Evolutionary conservation across 2,113 vertebrate genomes (phyloP).

Genomic region (Arizona elegans): DNA sequence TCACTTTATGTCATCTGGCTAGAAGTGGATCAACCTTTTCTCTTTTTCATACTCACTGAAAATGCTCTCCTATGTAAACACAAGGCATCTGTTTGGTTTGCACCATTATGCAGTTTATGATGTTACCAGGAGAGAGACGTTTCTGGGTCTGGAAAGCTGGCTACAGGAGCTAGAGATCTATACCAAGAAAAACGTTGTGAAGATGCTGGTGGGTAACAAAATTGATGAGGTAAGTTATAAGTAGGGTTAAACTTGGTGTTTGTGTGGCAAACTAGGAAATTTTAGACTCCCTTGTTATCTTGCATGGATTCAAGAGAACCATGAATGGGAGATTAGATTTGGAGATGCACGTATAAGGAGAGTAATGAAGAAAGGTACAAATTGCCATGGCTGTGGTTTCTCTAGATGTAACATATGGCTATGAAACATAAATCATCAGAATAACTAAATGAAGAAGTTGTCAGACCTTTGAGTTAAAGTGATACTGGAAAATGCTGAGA

Average conservation of each 20-base stretch:
- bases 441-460: background rate
- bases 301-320: background rate
- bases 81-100: constrained; percentile 1
- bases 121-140: constrained; percentile 62
- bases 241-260: background rate
- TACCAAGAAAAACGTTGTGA: constrained; percentile 35
- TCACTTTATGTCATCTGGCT: background rate
- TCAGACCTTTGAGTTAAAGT: background rate
- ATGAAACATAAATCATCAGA: background rate
- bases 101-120: constrained; percentile 60
- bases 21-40: background rate
- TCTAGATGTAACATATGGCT: background rate
- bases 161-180: constrained; percentile 50
- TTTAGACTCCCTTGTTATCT: background rate
- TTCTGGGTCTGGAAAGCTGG: constrained; percentile 50
- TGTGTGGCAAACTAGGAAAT: background rate
- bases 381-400: background rate
- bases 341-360: background rate
- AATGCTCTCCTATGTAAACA: background rate
- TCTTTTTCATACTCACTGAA: background rate
- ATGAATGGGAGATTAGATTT: background rate
- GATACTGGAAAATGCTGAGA: background rate
- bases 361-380: background rate
- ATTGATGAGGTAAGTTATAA: constrained; percentile 51
- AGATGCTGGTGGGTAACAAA: constrained; percentile 68